Evolutionary conservation across 2,797 vertebrate species (phyloP).

Genomic region (Pampus argenteus): DNA sequence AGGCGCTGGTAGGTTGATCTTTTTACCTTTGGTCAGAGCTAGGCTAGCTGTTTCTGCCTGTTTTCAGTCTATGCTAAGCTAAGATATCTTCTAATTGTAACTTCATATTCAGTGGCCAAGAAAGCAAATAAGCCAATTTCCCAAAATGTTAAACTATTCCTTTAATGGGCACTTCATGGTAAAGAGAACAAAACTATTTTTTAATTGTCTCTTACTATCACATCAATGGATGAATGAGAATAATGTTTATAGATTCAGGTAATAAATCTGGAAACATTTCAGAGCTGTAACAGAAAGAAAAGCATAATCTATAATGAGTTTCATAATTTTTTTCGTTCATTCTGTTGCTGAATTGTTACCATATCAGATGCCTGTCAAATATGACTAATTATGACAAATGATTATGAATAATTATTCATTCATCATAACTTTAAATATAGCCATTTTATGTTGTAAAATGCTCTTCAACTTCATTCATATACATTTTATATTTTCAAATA

Average conservation of each 20-base stretch:
- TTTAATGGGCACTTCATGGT: constrained; percentile 50
- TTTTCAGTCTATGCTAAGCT: not conserved
- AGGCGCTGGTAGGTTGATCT: not conserved
- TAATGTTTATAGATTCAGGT: constrained; percentile 7
- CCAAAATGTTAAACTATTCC: constrained; percentile 22
- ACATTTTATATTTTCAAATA: constrained; percentile 27
- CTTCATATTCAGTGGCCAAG: not conserved
- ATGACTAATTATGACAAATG: not conserved
- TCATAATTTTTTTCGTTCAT: constrained; percentile 1
- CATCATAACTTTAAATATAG: constrained; percentile 5
- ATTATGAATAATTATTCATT: not conserved
- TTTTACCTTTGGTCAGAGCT: not conserved
- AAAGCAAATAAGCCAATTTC: constrained; percentile 4
- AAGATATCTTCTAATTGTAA: not conserved
- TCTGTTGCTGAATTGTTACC: not conserved
- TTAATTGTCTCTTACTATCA: constrained; percentile 1
- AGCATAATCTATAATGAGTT: not conserved
- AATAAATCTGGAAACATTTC: constrained; percentile 8
- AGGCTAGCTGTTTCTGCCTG: not conserved
- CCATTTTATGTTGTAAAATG: constrained; percentile 1
- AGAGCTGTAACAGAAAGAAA: not conserved
- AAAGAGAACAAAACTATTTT: constrained; percentile 6
- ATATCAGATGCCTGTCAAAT: not conserved
- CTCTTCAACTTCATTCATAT: constrained; percentile 2
- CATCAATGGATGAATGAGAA: not conserved